These are phyloP conservation scores for Bufo bufo DNA, from an alignment of 2,113 vertebrate genomes.

Conservation along the genomic window DNA sequence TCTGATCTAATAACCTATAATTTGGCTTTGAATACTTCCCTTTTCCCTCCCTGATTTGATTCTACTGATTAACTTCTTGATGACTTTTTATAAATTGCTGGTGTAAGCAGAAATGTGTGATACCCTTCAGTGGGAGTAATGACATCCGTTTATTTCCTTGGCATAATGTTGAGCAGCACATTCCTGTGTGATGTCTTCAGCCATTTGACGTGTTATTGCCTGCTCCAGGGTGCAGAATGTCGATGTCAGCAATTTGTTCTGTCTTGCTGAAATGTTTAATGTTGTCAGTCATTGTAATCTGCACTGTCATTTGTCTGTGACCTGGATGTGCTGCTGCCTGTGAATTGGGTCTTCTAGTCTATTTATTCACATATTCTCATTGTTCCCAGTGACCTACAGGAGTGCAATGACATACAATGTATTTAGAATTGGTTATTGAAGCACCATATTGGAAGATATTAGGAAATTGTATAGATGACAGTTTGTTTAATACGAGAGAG, in stretches of 20 bases:
- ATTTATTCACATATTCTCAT: neutral
- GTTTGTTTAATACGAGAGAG: too few species aligned
- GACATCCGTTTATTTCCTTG: constrained; percentile 10
- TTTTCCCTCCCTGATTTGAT: neutral
- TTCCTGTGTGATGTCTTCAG: neutral
- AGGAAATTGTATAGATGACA: too few species aligned
- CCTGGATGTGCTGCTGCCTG: neutral
- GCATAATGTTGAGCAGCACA: neutral
- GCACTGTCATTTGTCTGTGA: neutral
- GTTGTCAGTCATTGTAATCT: constrained; percentile 1
- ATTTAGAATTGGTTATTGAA: too few species aligned
- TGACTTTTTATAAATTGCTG: neutral
- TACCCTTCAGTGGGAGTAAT: neutral
- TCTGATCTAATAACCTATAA: neutral
- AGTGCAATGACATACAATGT: too few species aligned
- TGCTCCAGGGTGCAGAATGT: constrained; percentile 3
- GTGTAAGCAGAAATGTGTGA: neutral
- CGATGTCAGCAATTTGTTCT: constrained; percentile 1
- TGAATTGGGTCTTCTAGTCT: neutral
- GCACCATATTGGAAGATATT: too few species aligned
- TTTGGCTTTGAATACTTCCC: neutral
- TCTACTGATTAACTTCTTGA: neutral
- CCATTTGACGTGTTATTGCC: neutral
- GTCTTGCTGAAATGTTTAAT: neutral
- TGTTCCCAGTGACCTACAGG: neutral